Conservation (phyloP, 2,113 vertebrate species). For the Lasiurus borealis region DNA sequence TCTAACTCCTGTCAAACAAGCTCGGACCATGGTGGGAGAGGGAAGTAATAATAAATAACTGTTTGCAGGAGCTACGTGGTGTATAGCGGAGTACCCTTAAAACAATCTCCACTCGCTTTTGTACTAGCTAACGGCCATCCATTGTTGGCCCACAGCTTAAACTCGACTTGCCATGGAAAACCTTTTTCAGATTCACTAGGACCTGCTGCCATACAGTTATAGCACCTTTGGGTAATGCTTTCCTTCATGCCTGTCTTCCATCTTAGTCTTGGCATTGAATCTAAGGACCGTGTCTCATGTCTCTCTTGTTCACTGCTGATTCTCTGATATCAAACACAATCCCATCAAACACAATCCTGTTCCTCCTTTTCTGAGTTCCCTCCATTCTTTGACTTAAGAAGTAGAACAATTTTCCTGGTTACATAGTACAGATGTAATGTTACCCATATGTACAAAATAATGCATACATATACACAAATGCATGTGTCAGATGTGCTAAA, state of each 20-base stretch:
- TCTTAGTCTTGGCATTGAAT: background rate
- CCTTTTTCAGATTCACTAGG: background rate
- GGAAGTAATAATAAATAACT: background rate
- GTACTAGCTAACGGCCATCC: background rate
- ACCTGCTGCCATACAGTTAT: background rate
- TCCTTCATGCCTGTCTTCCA: background rate
- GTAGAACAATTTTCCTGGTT: background rate
- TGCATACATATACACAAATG: background rate
- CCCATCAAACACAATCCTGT: background rate
- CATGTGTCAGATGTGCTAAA: background rate
- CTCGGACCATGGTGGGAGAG: background rate
- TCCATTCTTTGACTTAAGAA: background rate
- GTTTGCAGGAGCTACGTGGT: background rate
- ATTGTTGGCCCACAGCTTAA: background rate
- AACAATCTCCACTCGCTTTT: background rate
- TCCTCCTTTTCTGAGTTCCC: background rate
- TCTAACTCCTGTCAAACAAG: background rate
- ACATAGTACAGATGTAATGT: background rate
- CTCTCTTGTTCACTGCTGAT: background rate
- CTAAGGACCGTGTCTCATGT: background rate
- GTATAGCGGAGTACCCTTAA: background rate
- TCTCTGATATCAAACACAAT: background rate
- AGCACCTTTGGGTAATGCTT: background rate
- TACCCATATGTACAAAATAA: background rate
- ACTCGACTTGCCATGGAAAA: background rate